Percentiles rank a stretch among this genome's conserved stretches.
Evolutionary conservation across 2,888 invertebrate genomes (phyloP).

Genomic region (Eupsilia transversa): DNA sequence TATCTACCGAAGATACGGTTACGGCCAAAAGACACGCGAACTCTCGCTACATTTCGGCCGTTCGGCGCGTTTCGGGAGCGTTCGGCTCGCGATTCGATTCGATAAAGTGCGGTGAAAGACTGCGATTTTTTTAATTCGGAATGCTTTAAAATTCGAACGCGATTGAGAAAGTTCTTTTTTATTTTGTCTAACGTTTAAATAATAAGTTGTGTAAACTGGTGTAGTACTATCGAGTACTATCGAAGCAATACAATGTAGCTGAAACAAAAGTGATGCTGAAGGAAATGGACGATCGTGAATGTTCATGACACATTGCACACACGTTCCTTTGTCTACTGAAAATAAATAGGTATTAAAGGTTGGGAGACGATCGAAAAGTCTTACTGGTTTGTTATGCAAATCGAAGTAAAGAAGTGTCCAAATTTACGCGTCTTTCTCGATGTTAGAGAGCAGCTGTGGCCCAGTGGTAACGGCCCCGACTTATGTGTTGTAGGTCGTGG

Average conservation of each 20-base stretch:
- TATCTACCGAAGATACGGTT: constrained; percentile 87
- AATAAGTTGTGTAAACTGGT: neutral
- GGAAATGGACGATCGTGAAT: neutral
- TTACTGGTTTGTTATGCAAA: neutral
- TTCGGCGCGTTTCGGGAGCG: constrained; percentile 63
- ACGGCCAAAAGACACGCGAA: constrained; percentile 87
- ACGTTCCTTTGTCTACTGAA: neutral
- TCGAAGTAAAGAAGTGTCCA: neutral
- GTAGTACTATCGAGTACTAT: neutral
- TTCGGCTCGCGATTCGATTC: constrained; percentile 62
- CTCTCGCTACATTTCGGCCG: constrained; percentile 74
- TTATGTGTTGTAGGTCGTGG: too few relatives aligned
- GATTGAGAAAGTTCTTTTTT: constrained; percentile 51
- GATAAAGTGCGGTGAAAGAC: constrained; percentile 68
- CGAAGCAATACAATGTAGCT: neutral
- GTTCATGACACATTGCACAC: neutral
- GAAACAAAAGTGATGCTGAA: neutral
- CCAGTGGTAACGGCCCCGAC: too few relatives aligned
- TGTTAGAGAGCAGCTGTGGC: too few relatives aligned
- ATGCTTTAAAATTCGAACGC: constrained; percentile 53
- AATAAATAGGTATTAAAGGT: neutral
- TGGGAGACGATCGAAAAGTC: neutral
- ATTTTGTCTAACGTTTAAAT: neutral
- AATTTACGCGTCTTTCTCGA: neutral
- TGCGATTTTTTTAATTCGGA: constrained; percentile 67